Evolutionary conservation across 2,797 vertebrate species (phyloP), one percentile per base, ranked within the genome.

Genomic region (Lerista edwardsae): DNA sequence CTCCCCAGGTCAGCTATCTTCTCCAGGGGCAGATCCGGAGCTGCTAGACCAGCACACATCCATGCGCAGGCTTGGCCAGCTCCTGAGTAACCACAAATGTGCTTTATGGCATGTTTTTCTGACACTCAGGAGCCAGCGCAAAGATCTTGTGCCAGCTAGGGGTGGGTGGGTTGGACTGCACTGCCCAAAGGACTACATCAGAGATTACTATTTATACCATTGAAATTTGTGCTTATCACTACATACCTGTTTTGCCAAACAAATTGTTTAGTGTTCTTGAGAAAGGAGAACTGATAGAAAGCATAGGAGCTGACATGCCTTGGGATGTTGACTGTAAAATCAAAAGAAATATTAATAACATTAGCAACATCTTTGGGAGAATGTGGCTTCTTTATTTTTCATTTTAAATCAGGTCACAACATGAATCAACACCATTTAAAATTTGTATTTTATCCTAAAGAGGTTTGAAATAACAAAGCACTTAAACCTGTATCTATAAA

Each of bases 211-310:
- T 14, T 14, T 51, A 51, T 9, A 51, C 47, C 47, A 51, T 51
- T 51, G 47, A 51, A 51, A 55, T 17, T 55, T 21, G 27, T 5
- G 78, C 44, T 69, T 51, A 0, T 55, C 25, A 41, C 65, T 84
- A 94, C 96, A 34, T 95, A 97, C 97, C 88, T 96, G 96, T 96
- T 95, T 96, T 97, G 78, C 96, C 94, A 84, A 97, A 93, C 90
- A 96, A 94, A 87, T 95, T 96, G 84, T 98, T 92, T 84, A 97
- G 93, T 74, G 95, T 95, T 84, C 93, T 96, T 72, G 94, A 91
- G 86, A 96, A 95, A 0, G 96, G 96, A 74, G 95, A 96, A 75
- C 92, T 96, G 96, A 96, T 96, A 44, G 96, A 95, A 90, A 96
- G 93, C 90, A 95, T 95, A 1, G 96, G 96, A 12, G 95, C 92